Base-by-base conservation (phyloP, 2,797 vertebrate genomes). In the Ctenopoma kingsleyae region DNA sequence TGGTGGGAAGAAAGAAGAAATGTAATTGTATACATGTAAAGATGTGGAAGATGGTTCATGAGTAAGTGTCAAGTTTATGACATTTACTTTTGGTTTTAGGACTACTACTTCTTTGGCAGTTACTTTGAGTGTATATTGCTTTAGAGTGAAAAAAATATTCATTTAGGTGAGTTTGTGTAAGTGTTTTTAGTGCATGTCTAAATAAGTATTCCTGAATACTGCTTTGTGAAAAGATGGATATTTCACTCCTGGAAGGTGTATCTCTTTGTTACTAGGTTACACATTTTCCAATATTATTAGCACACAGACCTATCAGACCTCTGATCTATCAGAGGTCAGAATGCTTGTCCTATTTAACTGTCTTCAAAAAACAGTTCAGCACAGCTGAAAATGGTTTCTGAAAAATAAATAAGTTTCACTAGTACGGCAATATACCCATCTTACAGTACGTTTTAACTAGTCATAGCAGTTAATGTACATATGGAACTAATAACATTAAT, bases 1-100 rank as follows among this genome's bases (percentile, higher is more conserved):
- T 5, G 41, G 30, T n/a, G 38, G 16, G 41, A 80, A 85, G 81
- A 89, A 86, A n/a, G 7, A 71, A 20, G 12, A 36, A 48, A 60
- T 49, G 20, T 46, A 47, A 3, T 50, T 36, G 47, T 32, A 53
- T 1, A 52, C 9, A 64, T 30, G 17, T 32, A 11, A 30, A 41
- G 13, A 15, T 23, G 6, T 36, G 56, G 43, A 44, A 15, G 32
- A 43, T 32, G 16, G 11, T 0, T 32, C 2, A 27, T 36, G 32
- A 11, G 38, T 25, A 15, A 46, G 6, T 11, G 20, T 10, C 15
- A 20, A 5, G 19, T 56, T 30, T 12, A 23, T 16, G n/a, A 19
- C 4, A 11, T 32, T 32, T 17, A 0, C 12, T 5, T 40, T 12
- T 6, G 3, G 32, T 35, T 41, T 16, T 6, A 6, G 2, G 1